phyloP scores from a whole-genome alignment of 2,113 vertebrate genomes.

The Spea multiplicata region DNA sequence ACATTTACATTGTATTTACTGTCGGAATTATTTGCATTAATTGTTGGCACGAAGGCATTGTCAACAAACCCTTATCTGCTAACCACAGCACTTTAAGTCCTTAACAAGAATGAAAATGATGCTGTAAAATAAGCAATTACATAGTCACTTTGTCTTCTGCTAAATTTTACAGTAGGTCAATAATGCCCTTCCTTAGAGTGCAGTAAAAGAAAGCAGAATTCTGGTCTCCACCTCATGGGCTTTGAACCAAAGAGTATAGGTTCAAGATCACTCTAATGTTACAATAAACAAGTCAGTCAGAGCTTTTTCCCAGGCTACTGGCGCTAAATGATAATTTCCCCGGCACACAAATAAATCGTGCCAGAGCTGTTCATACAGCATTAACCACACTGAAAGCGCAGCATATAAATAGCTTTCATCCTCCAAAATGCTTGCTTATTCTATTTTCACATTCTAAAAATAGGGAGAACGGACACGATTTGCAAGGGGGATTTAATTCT shows the following conservation, averaged over 20 bases:
- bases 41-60: not conserved
- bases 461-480: too few relatives aligned
- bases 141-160: not conserved
- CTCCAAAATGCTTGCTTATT: not conserved
- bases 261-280: conserved; percentile 38
- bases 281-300: conserved; percentile 38
- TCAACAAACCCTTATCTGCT: conserved; percentile 8
- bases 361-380: conserved; percentile 23
- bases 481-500: too few relatives aligned
- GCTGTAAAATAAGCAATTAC: conserved; percentile 34
- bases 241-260: conserved; percentile 28
- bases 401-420: conserved; percentile 3
- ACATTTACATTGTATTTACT: conserved; percentile 6
- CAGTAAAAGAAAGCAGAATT: conserved; percentile 19
- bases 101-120: conserved; percentile 24
- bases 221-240: conserved; percentile 5
- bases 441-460: not conserved
- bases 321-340: conserved; percentile 19
- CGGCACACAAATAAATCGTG: conserved; percentile 20
- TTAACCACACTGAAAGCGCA: conserved; percentile 18
- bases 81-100: conserved; percentile 13
- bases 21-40: conserved; percentile 19
- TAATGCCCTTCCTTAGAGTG: conserved; percentile 14
- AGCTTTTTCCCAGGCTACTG: conserved; percentile 8
- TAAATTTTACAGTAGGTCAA: conserved; percentile 15